Base-by-base conservation (phyloP, 2,113 vertebrate species). In the Zingel zingel region DNA sequence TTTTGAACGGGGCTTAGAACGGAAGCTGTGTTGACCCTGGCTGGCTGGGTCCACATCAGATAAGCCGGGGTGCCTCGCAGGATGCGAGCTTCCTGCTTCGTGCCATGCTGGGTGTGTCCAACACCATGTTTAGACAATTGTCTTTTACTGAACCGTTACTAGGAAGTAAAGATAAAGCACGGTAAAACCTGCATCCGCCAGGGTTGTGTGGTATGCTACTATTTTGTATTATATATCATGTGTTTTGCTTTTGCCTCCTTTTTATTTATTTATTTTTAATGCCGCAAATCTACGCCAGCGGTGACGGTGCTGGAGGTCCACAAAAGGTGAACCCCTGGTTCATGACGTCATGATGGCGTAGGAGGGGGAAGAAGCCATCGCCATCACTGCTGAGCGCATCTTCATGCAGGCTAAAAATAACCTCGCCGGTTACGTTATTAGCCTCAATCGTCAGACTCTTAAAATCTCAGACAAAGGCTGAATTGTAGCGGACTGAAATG, bases 321-420 rank as follows among this genome's bases (percentile, higher is more conserved):
- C 73, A 76, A 87, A 91, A 90, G 92, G 92, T 93, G 92, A 94
- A 94, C 92, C 92, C 93, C 92, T 83, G 87, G 45, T 90, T 90
- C 47, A 0, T 76, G 68, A 89, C 91, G 93, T 93, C 93, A 93
- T 68, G 47, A 7, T 83, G 83, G 77, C 65, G 87, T 89, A 83
- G 88, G 86, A 72, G 89, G 80, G 81, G 87, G 90, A 83, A 83
- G 92, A 81, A 61, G 82, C 71, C 85, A 73, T 88, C 48, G 82
- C 83, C 86, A 86, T 91, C 90, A 81, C 86, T 77, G 85, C 90
- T 86, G 82, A 80, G 81, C 85, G 74, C 87, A 58, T 91, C 90
- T 85, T 80, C 84, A 53, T 25, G 53, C 25, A 23, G 59, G 75
- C 91, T 93, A 93, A 87, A 94, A 92, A 93, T 92, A 93, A 75